Conservation (phyloP, 2,113 vertebrate species). For the Notiomystis cincta region DNA sequence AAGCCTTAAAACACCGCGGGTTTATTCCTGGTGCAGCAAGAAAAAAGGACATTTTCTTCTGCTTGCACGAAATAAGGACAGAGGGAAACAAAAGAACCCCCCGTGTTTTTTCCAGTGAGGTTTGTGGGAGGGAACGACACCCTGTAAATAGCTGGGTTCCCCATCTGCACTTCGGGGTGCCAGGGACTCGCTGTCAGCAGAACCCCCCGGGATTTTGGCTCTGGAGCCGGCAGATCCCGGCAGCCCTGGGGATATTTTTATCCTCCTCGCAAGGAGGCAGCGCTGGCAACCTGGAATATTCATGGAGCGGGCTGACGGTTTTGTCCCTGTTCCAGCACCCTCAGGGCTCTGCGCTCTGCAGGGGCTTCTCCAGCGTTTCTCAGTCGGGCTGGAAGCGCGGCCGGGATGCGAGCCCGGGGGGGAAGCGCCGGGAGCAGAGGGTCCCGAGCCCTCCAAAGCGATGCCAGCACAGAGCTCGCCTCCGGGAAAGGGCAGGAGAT, state of each 20-base stretch:
- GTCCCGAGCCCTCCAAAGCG: rapidly evolving
- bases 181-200: rapidly evolving
- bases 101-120: neutral
- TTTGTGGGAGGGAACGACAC: neutral
- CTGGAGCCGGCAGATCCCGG: neutral
- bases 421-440: neutral
- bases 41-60: neutral
- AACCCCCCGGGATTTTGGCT: neutral
- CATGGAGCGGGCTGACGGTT: neutral
- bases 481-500: neutral
- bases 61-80: rapidly evolving
- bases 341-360: neutral
- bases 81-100: neutral
- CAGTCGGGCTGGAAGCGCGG: neutral
- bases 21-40: neutral
- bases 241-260: constrained; percentile 35
- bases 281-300: neutral
- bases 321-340: neutral
- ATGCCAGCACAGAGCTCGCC: rapidly evolving
- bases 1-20: neutral
- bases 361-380: neutral
- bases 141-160: neutral
- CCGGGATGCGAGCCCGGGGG: neutral
- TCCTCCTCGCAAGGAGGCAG: neutral
- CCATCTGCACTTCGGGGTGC: neutral